These are phyloP conservation scores for Daphoenositta chrysoptera DNA, from an alignment of 2,113 vertebrate genomes.

Conservation along the genomic window DNA sequence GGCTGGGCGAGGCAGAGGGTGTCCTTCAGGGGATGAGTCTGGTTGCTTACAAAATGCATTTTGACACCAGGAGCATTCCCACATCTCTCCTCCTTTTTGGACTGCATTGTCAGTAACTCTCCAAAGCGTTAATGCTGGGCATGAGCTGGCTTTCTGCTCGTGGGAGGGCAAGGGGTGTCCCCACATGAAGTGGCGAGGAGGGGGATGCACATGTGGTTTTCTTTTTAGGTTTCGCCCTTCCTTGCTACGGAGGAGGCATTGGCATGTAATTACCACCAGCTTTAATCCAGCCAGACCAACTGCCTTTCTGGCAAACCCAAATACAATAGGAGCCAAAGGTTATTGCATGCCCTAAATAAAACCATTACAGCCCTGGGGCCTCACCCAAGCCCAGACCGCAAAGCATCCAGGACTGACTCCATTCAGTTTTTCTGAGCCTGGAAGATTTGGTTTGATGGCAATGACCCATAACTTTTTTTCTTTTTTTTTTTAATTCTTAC, in stretches of 20 bases:
- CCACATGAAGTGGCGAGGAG: fast-evolving
- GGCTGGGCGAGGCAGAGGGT: neutral
- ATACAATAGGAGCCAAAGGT: constrained; percentile 40
- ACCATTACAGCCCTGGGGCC: neutral
- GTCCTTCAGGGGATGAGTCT: neutral
- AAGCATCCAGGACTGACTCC: neutral
- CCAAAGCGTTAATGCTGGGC: neutral
- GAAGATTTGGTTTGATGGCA: neutral
- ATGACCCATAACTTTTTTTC: neutral
- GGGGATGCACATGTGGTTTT: neutral
- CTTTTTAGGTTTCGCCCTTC: neutral
- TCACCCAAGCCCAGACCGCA: neutral
- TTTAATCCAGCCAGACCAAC: constrained; percentile 38
- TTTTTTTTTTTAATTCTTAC: neutral
- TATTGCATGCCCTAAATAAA: constrained; percentile 35
- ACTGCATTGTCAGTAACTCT: neutral
- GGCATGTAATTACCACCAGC: neutral
- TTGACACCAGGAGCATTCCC: neutral
- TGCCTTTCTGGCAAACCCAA: constrained; percentile 22
- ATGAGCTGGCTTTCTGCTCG: neutral
- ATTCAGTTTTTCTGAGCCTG: neutral
- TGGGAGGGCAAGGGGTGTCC: neutral
- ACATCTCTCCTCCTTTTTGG: neutral
- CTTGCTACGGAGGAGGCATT: neutral
- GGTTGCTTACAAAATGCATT: neutral